A percentile compares a stretch with the other conserved stretches of the same genome.
Conservation (phyloP, 2,797 vertebrate species). For the Cirrhinus mrigala region DNA sequence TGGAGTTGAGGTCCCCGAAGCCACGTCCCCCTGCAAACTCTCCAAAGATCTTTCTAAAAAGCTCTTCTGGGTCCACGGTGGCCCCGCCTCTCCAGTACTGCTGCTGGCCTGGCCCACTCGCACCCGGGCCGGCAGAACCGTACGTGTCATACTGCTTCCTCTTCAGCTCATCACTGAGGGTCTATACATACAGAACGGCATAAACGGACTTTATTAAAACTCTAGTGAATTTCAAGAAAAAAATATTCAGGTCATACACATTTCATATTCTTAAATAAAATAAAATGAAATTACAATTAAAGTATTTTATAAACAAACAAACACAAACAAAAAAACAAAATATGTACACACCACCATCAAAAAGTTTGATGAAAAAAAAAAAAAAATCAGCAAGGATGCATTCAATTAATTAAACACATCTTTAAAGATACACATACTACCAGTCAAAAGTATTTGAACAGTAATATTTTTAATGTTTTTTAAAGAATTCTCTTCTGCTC, state of each 20-base stretch:
- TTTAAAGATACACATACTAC: no score
- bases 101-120: conserved; percentile 74
- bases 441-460: no score
- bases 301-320: no score
- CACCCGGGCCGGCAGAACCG: conserved; percentile 80
- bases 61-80: conserved; percentile 91
- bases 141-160: conserved; percentile 94
- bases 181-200: conserved; percentile 69
- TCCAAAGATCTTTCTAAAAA: conserved; percentile 96
- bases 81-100: conserved; percentile 82
- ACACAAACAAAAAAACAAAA: no score
- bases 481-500: no score
- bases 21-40: conserved; percentile 87
- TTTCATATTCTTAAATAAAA: not conserved
- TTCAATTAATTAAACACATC: not conserved
- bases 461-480: no score
- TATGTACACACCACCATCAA: not conserved
- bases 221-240: not conserved
- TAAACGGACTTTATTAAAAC: not conserved
- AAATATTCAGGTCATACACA: no score
- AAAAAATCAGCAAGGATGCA: not conserved
- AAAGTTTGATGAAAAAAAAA: not conserved
- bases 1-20: conserved; percentile 88
- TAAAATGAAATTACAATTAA: not conserved
- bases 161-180: conserved; percentile 92